These are phyloP conservation scores for Drosophila littoralis DNA, from an alignment of 1,140 invertebrate species.

Conservation along the genomic window DNA sequence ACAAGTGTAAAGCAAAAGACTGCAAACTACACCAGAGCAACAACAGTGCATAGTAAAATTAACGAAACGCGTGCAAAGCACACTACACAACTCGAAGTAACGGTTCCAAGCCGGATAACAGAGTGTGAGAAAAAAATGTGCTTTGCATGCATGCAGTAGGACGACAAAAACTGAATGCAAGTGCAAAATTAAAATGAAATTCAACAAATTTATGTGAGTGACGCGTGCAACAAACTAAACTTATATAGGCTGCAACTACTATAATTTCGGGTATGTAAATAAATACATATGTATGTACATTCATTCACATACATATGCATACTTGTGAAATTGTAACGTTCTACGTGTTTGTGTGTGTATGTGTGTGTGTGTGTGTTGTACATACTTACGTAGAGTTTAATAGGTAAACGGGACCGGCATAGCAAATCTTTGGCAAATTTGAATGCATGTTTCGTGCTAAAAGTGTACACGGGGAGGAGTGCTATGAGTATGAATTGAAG, in stretches of 20 bases:
- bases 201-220: conserved; percentile 62
- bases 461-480: conserved; percentile 23
- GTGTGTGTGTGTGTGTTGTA: not conserved
- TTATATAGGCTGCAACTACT: conserved; percentile 21
- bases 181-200: conserved; percentile 69
- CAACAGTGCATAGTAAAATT: conserved; percentile 49
- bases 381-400: conserved; percentile 6
- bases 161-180: conserved; percentile 48
- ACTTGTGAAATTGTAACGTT: conserved; percentile 8
- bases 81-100: conserved; percentile 59
- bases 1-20: conserved; percentile 39
- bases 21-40: conserved; percentile 23
- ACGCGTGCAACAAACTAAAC: conserved; percentile 57
- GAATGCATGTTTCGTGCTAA: conserved; percentile 13
- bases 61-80: conserved; percentile 56
- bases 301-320: conserved; percentile 7
- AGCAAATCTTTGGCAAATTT: conserved; percentile 43
- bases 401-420: conserved; percentile 56
- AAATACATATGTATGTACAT: not conserved
- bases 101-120: conserved; percentile 55
- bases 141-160: conserved; percentile 57
- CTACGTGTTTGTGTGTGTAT: conserved; percentile 13
- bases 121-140: conserved; percentile 68
- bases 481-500: conserved; percentile 21
- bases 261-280: conserved; percentile 60